phyloP scores from a whole-genome alignment of 2,113 vertebrate species.

The Sula dactylatra region DNA sequence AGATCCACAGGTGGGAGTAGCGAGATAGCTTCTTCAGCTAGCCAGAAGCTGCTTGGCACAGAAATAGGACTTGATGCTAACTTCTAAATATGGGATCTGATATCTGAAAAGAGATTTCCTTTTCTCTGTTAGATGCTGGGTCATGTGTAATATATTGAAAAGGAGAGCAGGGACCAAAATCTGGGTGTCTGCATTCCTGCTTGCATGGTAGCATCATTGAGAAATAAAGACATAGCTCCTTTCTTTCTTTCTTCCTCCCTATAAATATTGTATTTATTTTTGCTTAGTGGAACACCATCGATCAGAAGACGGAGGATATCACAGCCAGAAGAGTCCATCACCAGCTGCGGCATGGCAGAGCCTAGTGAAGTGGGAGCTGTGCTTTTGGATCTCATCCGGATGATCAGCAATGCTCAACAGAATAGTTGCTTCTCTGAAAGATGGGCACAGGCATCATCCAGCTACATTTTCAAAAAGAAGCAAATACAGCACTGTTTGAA shows the following conservation, averaged over 20 bases:
- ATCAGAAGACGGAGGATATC: rapidly evolving
- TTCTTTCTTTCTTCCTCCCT: not conserved
- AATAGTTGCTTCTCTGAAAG: not conserved
- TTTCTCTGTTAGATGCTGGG: not conserved
- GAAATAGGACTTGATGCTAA: not conserved
- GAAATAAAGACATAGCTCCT: not conserved
- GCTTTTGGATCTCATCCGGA: not conserved
- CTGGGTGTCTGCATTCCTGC: not conserved
- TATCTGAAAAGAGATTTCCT: not conserved
- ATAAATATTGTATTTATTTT: not conserved
- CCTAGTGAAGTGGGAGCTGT: not conserved
- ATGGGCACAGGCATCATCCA: not conserved
- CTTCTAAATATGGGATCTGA: not conserved
- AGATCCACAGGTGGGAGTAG: conserved; percentile 35
- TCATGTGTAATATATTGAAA: not conserved
- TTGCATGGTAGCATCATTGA: not conserved
- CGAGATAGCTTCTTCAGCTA: not conserved
- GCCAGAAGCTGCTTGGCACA: not conserved
- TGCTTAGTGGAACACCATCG: not conserved
- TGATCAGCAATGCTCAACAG: not conserved
- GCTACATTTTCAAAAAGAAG: not conserved
- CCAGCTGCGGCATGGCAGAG: not conserved
- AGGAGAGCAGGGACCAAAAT: not conserved
- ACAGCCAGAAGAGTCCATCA: not conserved
- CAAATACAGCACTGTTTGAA: not conserved